Evolutionary conservation across 2,113 vertebrate genomes (phyloP), one percentile per base, ranked within the genome.

Genomic region (Trogon surrucura): DNA sequence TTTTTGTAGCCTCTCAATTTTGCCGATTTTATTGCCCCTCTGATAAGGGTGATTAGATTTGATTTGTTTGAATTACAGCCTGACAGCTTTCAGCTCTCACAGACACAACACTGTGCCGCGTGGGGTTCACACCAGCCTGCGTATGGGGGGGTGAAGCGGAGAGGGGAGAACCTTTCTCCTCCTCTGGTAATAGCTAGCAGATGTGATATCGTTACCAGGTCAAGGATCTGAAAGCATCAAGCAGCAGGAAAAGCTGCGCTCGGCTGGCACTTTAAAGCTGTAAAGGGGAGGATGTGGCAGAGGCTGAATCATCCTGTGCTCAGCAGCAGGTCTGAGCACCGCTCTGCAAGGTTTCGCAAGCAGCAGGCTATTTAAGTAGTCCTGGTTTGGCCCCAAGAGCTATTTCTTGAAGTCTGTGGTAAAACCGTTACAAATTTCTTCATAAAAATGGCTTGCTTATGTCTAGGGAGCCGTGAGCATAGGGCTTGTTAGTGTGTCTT

Each of bases 31-130:
- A 83, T 96, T 11, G 0, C 65, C 53, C n/a, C 29, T 85, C 77
- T 84, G 88, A 94, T 95, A 89, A 89, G 85, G 66, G 69, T 81
- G 80, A 94, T 93, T 86, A 83, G 85, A 88, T 91, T 53, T 62
- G 92, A 94, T 96, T 93, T 95, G 95, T 96, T 96, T 94, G 88
- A 86, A 56, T 95, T 95, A 57, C 27, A 94, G 61, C 77, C 84
- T 44, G 80, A 41, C 13, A 3, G 90, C 95, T 92, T 85, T 88
- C 44, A 32, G 75, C 90, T 90, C 90, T 56, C 13, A 8, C 82
- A 96, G 92, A 94, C 92, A 86, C 85, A 96, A 88, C 95, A 94
- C 26, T 0, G 15, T 62, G 57, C 69, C 2, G 23, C 0, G 2
- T 34, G 13, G 74, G 41, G 26, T 7, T 85, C 34, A 38, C n/a